Evolutionary conservation across 2,888 invertebrate species (phyloP).

Genomic region (Brachypterus glaber): DNA sequence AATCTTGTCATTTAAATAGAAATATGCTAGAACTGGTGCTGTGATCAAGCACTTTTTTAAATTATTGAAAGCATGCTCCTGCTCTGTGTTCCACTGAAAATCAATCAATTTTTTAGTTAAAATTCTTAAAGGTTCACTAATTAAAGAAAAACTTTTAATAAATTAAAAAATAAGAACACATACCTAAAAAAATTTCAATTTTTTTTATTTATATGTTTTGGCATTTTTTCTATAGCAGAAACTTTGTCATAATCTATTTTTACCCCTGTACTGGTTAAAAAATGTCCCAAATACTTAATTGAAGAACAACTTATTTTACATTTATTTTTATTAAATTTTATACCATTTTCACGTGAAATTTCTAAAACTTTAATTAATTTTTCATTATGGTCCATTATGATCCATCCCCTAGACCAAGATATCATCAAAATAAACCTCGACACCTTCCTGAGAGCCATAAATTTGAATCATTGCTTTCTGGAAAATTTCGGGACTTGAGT

Average conservation of each 20-base stretch:
- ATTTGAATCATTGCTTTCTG: conserved; percentile 11
- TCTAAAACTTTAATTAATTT: conserved; percentile 18
- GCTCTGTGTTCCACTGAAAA: conserved; percentile 7
- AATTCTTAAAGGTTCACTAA: conserved; percentile 12
- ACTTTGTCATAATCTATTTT: conserved; percentile 20
- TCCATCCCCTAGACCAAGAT: conserved; percentile 16
- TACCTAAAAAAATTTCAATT: conserved; percentile 26
- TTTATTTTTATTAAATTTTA: conserved; percentile 22
- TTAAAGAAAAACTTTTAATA: conserved; percentile 17
- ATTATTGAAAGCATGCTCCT: conserved; percentile 5
- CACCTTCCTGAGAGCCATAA: conserved; percentile 10
- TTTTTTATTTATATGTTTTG: conserved; percentile 21
- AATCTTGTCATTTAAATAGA: conserved; percentile 1
- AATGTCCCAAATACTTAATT: conserved; percentile 22
- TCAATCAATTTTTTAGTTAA: conserved; percentile 11
- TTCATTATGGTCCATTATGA: conserved; percentile 16
- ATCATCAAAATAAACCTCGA: conserved; percentile 20
- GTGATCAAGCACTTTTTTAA: conserved; percentile 8
- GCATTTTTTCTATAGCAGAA: conserved; percentile 20
- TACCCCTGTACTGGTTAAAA: conserved; percentile 18
- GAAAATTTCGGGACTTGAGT: conserved; percentile 12
- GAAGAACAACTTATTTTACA: conserved; percentile 19
- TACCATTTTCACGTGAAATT: conserved; percentile 14
- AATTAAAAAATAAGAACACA: conserved; percentile 24
- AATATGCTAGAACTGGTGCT: conserved; percentile 7